Conservation (phyloP, 1,140 invertebrate species). For the Drosophila auraria region DNA sequence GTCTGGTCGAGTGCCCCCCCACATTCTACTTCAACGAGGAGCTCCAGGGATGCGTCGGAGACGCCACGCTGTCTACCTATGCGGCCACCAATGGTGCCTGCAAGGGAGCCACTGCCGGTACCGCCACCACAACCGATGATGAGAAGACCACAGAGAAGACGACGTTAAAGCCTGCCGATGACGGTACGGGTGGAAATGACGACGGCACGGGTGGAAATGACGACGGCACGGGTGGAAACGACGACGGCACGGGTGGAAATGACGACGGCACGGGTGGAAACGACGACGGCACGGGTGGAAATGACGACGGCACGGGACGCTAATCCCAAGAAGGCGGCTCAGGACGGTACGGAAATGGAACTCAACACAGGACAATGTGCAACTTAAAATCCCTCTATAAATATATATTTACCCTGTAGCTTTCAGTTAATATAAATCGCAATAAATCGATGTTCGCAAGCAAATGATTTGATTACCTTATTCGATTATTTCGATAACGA, state of each 20-base stretch:
- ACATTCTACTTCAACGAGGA: conserved; percentile 38
- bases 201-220: too few relatives aligned
- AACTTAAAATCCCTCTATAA: conserved; percentile 2
- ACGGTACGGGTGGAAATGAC: too few relatives aligned
- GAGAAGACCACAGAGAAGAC: neutral
- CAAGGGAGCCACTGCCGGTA: conserved; percentile 4
- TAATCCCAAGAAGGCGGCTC: neutral
- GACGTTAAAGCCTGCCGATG: neutral
- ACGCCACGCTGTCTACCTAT: fast-evolving
- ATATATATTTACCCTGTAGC: conserved; percentile 18
- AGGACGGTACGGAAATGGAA: neutral
- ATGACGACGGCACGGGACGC: neutral
- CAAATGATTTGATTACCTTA: neutral
- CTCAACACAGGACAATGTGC: conserved; percentile 13
- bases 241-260: too few relatives aligned
- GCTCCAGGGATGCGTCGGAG: conserved; percentile 18
- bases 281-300: neutral
- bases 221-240: too few relatives aligned
- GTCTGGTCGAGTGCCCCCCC: fast-evolving
- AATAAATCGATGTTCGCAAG: conserved; percentile 29
- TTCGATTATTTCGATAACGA: neutral
- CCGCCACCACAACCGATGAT: neutral
- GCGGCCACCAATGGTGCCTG: conserved; percentile 27
- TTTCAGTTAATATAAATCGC: conserved; percentile 28
- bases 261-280: too few relatives aligned